Conservation (phyloP, 2,113 vertebrate species). For the Caloenas nicobarica region DNA sequence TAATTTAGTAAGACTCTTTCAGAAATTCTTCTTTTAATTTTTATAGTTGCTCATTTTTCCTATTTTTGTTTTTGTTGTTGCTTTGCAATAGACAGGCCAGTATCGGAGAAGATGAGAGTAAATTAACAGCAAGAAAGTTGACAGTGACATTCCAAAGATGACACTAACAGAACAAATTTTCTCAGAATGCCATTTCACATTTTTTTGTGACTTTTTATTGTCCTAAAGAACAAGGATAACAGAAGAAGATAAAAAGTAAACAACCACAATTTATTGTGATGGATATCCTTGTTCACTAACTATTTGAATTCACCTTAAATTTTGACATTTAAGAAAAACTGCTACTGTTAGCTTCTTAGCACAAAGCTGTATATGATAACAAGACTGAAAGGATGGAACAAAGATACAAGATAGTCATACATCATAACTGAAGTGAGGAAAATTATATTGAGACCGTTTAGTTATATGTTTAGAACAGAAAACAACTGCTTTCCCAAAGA, state of each 20-base stretch:
- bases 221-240: not conserved
- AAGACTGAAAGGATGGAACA: conserved; percentile 11
- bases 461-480: not conserved
- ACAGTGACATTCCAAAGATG: not conserved
- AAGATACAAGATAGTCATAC: not conserved
- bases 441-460: not conserved
- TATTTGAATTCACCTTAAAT: conserved; percentile 12
- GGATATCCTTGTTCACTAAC: not conserved
- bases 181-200: not conserved
- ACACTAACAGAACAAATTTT: not conserved
- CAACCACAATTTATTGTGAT: conserved; percentile 25
- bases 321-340: conserved; percentile 30
- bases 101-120: not conserved
- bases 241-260: conserved; percentile 15
- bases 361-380: not conserved
- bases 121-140: not conserved
- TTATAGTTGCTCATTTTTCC: not conserved
- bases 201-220: not conserved
- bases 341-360: not conserved
- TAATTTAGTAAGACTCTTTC: not conserved
- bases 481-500: not conserved
- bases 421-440: conserved; percentile 25
- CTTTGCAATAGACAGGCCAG: not conserved
- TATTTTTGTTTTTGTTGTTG: not conserved
- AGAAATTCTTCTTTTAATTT: not conserved